phyloP scores from a whole-genome alignment of 2,113 vertebrate genomes.

The Pachypanchax playfairii region DNA sequence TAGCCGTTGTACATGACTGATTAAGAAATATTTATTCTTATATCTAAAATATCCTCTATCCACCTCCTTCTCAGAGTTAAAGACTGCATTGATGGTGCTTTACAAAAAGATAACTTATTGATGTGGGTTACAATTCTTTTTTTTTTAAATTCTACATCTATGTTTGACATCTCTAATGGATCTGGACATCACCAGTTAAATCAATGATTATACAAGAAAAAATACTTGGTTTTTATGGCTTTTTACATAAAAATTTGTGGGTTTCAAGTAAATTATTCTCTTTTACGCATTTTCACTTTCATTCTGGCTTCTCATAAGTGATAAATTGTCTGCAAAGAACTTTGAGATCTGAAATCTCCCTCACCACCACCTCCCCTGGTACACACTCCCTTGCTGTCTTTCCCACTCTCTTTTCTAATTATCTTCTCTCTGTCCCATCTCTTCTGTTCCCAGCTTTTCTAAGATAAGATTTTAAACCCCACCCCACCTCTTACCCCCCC shows the following conservation, averaged over 20 bases:
- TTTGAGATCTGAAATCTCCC: conserved; percentile 53
- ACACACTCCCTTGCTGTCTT: neutral
- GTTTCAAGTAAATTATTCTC: conserved; percentile 4
- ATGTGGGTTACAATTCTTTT: too few relatives aligned
- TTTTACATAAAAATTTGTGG: conserved; percentile 15
- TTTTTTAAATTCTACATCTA: too few relatives aligned
- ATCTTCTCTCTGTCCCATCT: conserved; percentile 51
- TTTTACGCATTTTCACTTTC: conserved; percentile 19
- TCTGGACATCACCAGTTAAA: neutral
- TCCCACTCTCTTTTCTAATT: conserved; percentile 46
- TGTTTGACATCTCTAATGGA: too few relatives aligned
- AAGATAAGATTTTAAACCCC: too few relatives aligned
- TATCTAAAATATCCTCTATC: too few relatives aligned
- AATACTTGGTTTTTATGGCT: neutral
- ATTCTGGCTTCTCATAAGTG: conserved; percentile 43
- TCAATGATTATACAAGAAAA: neutral
- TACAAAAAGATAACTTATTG: too few relatives aligned
- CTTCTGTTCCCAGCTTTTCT: conserved; percentile 63
- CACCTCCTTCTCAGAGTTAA: too few relatives aligned
- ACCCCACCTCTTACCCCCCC: conserved; percentile 62
- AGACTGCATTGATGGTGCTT: too few relatives aligned
- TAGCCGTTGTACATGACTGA: too few relatives aligned
- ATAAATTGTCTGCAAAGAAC: conserved; percentile 58
- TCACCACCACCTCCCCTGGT: neutral
- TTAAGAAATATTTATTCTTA: too few relatives aligned